These are phyloP conservation scores for Aurelia coerulea DNA, from an alignment of 30 jellyfish, hydroid and myxozoan species.

Conservation along the genomic window DNA sequence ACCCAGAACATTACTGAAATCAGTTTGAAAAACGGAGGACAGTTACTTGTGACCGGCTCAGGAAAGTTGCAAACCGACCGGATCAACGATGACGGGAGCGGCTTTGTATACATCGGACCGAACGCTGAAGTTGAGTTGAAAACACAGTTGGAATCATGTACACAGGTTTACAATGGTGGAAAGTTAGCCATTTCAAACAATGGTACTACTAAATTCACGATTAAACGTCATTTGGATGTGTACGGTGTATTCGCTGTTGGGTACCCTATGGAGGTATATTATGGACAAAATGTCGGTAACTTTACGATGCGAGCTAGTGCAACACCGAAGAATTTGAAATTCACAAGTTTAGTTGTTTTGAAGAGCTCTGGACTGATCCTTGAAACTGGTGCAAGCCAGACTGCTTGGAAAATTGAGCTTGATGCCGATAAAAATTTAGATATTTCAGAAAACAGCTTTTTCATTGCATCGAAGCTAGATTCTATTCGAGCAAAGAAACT, in stretches of 20 bases:
- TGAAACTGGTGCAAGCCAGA: neutral
- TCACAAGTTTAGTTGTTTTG: constrained; percentile 29
- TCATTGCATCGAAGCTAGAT: constrained; percentile 4
- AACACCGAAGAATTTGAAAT: constrained; percentile 12
- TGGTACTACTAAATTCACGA: constrained; percentile 25
- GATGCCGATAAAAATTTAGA: constrained; percentile 23
- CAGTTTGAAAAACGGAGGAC: constrained; percentile 33
- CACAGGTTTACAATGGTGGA: constrained; percentile 51
- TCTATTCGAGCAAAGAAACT: constrained; percentile 15
- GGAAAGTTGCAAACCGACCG: constrained; percentile 10
- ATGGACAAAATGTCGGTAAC: constrained; percentile 43
- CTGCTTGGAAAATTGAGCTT: constrained; percentile 32
- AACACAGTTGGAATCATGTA: constrained; percentile 53
- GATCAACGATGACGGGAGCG: constrained; percentile 53
- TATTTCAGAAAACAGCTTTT: constrained; percentile 5
- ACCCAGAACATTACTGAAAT: constrained; percentile 31
- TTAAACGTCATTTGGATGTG: constrained; percentile 46
- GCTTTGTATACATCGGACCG: constrained; percentile 49
- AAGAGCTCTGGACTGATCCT: constrained; percentile 24
- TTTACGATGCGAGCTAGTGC: constrained; percentile 33
- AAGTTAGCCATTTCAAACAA: constrained; percentile 15
- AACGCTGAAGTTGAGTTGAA: constrained; percentile 14
- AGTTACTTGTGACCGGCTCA: constrained; percentile 5
- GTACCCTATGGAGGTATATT: constrained; percentile 12
- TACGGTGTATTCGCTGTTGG: constrained; percentile 34